Evolutionary conservation across 1,140 invertebrate species (phyloP).

Genomic region (Pseudomyrmex sp.): DNA sequence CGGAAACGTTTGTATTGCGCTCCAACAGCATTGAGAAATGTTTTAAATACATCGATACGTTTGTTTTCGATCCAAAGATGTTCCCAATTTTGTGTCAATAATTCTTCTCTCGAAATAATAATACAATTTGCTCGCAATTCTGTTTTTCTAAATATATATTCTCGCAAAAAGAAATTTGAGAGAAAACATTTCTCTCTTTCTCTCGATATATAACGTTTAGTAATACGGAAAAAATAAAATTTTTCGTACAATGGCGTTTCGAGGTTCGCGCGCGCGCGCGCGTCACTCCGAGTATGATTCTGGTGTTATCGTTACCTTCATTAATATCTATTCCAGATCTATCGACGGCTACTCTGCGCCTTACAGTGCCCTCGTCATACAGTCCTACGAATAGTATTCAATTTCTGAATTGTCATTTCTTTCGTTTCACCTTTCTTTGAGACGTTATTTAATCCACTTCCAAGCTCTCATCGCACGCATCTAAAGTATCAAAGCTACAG

Average conservation of each 20-base stretch:
- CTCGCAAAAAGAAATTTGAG: too few relatives aligned
- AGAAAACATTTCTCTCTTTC: too few relatives aligned
- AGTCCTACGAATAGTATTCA: conserved; percentile 80
- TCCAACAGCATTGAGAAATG: background rate
- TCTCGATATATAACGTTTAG: background rate
- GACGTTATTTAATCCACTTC: conserved; percentile 57
- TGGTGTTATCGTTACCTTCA: conserved; percentile 76
- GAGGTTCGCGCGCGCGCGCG: conserved; percentile 35
- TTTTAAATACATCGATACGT: background rate
- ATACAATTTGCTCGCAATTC: background rate
- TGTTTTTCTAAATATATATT: too few relatives aligned
- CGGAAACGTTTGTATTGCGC: too few relatives aligned
- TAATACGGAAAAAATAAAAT: background rate
- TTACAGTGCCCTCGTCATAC: conserved; percentile 81
- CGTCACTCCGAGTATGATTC: conserved; percentile 68
- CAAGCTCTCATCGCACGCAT: conserved; percentile 34
- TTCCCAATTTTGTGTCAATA: background rate
- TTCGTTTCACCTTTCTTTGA: conserved; percentile 69
- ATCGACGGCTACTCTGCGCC: conserved; percentile 82
- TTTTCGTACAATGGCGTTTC: conserved; percentile 46
- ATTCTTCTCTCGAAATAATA: background rate
- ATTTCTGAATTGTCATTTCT: conserved; percentile 72
- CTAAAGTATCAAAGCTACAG: conserved; percentile 38
- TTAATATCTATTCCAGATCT: conserved; percentile 82
- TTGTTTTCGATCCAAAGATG: background rate